A percentile compares a stretch with the other conserved stretches of the same genome.
Evolutionary conservation across 1,140 invertebrate species (phyloP).

Genomic region (Drosophila elegans): DNA sequence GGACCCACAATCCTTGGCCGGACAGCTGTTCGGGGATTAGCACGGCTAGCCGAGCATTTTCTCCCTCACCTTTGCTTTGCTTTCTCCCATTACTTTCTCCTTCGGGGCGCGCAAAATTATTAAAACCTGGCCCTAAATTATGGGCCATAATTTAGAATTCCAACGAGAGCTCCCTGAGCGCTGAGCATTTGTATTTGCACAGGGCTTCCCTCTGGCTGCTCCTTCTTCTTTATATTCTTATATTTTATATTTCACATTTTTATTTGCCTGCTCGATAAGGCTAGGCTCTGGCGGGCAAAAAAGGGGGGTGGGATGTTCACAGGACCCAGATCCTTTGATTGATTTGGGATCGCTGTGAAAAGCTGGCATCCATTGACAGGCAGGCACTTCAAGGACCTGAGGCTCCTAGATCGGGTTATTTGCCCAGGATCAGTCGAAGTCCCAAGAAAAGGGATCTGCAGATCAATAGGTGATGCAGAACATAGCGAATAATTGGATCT

Average conservation of each 20-base stretch:
- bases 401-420: slow-evolving; percentile 7
- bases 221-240: neutral
- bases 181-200: slow-evolving; percentile 29
- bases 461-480: slow-evolving; percentile 22
- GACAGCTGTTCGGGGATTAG: slow-evolving; percentile 71
- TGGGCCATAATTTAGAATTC: slow-evolving; percentile 65
- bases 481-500: slow-evolving; percentile 38
- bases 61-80: slow-evolving; percentile 3
- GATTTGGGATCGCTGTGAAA: slow-evolving; percentile 47
- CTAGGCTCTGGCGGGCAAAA: slow-evolving; percentile 4
- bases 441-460: slow-evolving; percentile 1
- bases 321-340: slow-evolving; percentile 42
- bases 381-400: slow-evolving; percentile 20
- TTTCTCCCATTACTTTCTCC: slow-evolving; percentile 8
- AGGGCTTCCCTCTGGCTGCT: slow-evolving; percentile 17
- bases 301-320: neutral
- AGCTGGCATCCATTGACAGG: slow-evolving; percentile 35
- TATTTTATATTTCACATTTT: no score
- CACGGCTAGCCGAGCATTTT: slow-evolving; percentile 19
- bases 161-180: slow-evolving; percentile 12
- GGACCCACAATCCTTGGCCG: slow-evolving; percentile 42
- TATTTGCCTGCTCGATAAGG: slow-evolving; percentile 8
- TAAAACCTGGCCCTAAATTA: slow-evolving; percentile 57
- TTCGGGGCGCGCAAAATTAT: slow-evolving; percentile 36
- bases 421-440: slow-evolving; percentile 18